Evolutionary conservation across 2,888 invertebrate genomes (phyloP), one percentile per base, ranked within the genome.

Genomic region (Tridacna crocea): DNA sequence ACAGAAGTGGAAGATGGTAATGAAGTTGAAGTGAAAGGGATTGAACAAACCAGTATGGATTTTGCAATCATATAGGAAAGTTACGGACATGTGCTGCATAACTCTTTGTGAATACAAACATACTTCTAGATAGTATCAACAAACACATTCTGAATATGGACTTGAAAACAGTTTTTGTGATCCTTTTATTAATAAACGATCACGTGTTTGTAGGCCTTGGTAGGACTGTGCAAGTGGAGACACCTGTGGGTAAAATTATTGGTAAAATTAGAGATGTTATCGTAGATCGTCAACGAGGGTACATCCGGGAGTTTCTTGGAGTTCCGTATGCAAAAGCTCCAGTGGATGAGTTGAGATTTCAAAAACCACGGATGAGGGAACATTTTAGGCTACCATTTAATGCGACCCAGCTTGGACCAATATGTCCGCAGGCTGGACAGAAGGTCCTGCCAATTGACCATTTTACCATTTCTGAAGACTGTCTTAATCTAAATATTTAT

Each of bases 401-500:
- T 63, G 87, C 87, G 8, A 74, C 82, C 6, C 15, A 55, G 13
- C 75, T 72, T 58, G 84, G 84, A 24, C 58, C 77, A 11, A 80
- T 75, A 22, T 87, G 87, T 63, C 78, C 79, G 13, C 87, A 87
- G 61, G 61, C 46, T 1, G 70, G 48, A 11, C 19, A 72, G 17
- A 74, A 72, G 15, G 22, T 77, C 10, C 24, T 76, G 6, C 63
- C 72, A 13, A 47, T 63, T 17, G 72, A 72, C 60, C 10, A 60
- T 15, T 72, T 72, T 19, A 47, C 15, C 13, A 61, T 77, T 22
- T 82, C 87, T 0, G 87, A 87, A 55, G 82, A 87, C 58, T 87
- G 87, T 60, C 65, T 87, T 13, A 77, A 75, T 55, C 68, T 87
- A n/a, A 85, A 84, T 63, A 79, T 87, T 47, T 83, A 80, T 51